phyloP scores from a whole-genome alignment of 1,140 invertebrate genomes.

The Drosophila pseudoobscura region DNA sequence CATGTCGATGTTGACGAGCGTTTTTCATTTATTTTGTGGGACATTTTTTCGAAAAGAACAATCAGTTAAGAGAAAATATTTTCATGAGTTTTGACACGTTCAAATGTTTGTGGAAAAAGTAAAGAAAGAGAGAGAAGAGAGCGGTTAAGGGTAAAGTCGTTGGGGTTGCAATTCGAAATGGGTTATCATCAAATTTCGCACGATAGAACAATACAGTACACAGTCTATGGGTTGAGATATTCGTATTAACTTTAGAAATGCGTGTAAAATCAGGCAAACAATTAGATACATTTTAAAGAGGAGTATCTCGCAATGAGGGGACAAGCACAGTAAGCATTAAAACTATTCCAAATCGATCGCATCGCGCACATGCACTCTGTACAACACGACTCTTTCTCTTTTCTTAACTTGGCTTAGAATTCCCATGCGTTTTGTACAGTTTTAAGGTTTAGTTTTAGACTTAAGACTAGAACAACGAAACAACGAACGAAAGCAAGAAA shows the following conservation, averaged over 20 bases:
- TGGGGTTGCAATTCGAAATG: constrained; percentile 8
- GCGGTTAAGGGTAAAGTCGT: constrained; percentile 22
- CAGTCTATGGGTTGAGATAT: too few species aligned
- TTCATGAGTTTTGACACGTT: constrained; percentile 69
- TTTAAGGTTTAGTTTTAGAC: background rate
- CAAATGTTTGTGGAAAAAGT: constrained; percentile 60
- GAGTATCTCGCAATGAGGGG: constrained; percentile 3
- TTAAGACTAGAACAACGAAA: background rate
- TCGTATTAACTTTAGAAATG: constrained; percentile 1
- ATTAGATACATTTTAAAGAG: constrained; percentile 8
- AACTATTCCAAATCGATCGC: background rate
- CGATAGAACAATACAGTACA: constrained; percentile 1
- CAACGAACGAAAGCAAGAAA: constrained; percentile 1
- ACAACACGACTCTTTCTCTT: background rate
- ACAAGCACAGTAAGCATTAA: constrained; percentile 52
- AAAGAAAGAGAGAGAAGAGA: constrained; percentile 37
- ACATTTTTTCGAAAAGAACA: constrained; percentile 47
- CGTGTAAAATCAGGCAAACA: constrained; percentile 38
- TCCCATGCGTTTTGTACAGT: background rate
- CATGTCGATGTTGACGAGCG: constrained; percentile 63
- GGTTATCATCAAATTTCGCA: background rate
- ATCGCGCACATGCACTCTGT: constrained; percentile 11
- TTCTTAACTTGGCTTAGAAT: background rate
- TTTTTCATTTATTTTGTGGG: constrained; percentile 51
- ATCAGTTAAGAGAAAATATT: constrained; percentile 71